phyloP scores from a whole-genome alignment of 2,113 vertebrate genomes.

The Oncorhynchus gorbuscha region DNA sequence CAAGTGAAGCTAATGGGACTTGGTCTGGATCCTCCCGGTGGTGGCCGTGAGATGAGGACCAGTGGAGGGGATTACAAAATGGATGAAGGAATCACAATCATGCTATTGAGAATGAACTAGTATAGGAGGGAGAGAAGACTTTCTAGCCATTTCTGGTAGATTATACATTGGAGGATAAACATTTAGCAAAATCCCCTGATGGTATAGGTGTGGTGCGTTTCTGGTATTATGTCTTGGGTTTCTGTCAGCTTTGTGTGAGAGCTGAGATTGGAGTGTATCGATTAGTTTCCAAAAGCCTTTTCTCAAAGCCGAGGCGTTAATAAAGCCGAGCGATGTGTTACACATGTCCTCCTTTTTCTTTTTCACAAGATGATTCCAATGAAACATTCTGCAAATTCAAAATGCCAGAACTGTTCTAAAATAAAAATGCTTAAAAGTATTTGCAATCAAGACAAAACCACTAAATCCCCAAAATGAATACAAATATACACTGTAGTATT shows the following conservation, averaged over 20 bases:
- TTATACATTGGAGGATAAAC: conserved; percentile 16
- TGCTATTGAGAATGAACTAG: not conserved
- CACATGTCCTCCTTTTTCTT: no score
- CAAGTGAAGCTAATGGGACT: conserved; percentile 62
- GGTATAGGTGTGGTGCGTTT: conserved; percentile 7
- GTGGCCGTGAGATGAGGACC: conserved; percentile 37
- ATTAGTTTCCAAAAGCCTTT: conserved; percentile 44
- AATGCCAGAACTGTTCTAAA: not conserved
- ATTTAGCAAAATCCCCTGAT: conserved; percentile 23
- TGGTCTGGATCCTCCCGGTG: conserved; percentile 39
- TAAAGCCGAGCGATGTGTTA: no score
- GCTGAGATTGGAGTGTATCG: conserved; percentile 36
- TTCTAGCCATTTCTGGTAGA: not conserved
- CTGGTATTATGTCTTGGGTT: conserved; percentile 18
- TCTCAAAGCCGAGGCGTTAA: no score
- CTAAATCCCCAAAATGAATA: not conserved
- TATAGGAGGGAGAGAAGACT: not conserved
- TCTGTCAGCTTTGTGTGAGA: conserved; percentile 15
- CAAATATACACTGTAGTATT: not conserved
- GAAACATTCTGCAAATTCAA: not conserved
- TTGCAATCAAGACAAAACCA: not conserved
- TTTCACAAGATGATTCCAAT: not conserved
- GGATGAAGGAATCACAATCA: conserved; percentile 22
- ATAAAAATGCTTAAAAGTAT: not conserved
- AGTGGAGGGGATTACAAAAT: conserved; percentile 43